Base-by-base conservation (phyloP, 2,888 invertebrate species). In the Zelleria hepariella region DNA sequence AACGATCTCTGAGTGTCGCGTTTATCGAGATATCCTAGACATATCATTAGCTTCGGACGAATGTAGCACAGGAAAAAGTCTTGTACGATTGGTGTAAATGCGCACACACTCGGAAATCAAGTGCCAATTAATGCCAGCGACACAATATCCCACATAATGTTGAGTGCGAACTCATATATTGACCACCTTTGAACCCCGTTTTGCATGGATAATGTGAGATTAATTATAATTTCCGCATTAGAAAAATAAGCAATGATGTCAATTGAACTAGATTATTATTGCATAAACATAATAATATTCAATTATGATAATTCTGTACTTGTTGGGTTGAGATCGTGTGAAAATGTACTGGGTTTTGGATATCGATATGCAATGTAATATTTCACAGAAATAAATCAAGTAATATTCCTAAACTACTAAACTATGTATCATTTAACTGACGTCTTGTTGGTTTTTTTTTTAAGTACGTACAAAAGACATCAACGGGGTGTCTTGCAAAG, bases 191-290 rank as follows among this genome's bases (percentile, higher is more conserved):
- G 51, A 51, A 51, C 51, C 20, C 21, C 20, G 8, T 15, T 51
- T 51, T 51, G 51, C 51, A 23, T 51, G 20, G 20, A 20, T 51
- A 51, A 20, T 51, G 23, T 10, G 51, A 21, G 23, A 51, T 21
- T 51, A 51, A 20, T 51, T 23, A 51, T 20, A 20, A 51, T 51
- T 21, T 51, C 51, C 51, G 21, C 42, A 42, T 42, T 42, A 42
- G 32, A 42, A 42, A 42, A 42, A 15, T 42, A 42, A 42, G 62
- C 32, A 60, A 60, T 48, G 25, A 60, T 62, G 62, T 60, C 62
- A 60, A 60, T 56, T 60, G 60, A 62, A 65, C 70, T 42, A 42
- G 32, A 42, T 42, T 42, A 42, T 42, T 42, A 42, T 42, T 42
- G 32, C 32, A 42, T 42, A 42, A 42, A 42, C 32, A 15, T 10